Evolutionary conservation across 2,888 invertebrate genomes (phyloP), one percentile per base, ranked within the genome.

Genomic region (Uropetala carovei): DNA sequence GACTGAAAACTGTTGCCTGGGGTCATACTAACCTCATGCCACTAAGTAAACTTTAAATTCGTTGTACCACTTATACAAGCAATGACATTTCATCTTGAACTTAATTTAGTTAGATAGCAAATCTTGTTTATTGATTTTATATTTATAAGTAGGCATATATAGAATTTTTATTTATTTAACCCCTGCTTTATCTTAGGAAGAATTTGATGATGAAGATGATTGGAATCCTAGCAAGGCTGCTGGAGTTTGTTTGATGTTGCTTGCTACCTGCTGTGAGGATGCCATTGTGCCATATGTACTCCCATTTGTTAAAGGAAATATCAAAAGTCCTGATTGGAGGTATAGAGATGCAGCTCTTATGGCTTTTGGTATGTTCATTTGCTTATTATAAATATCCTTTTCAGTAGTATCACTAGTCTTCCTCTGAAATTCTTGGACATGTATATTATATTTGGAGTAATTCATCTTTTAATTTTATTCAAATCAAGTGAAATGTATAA

Each of bases 221-320:
- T 99, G 99, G 99, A 99, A 99, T 95, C 99, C 99, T 0, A 98
- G 99, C 93, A 99, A 99, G 96, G 99, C 99, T 0, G 99, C 99
- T 5, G 99, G 99, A 64, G 99, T 99, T 7, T 99, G 99, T 95
- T 96, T 99, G 57, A 99, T 99, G 99, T 96, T 99, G 89, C 96
- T 99, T 93, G 98, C 99, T 30, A 98, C 98, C 86, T 99, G 99
- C 94, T 99, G 99, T 94, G 99, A 99, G 95, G 99, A 99, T 95
- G 98, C 98, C 94, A 98, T 99, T 93, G 98, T 99, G n/a, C 98
- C 98, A 0, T 97, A 97, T 95, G 99, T 99, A 18, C 96, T 99
- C 94, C 99, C 99, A 30, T 99, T 99, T 95, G 99, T 99, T 93
- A 98, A 98, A 94, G 97, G 97, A 83, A 98, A 99, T 95, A 99